Conservation (phyloP, 2,113 vertebrate species). For the Nothobranchius furzeri region DNA sequence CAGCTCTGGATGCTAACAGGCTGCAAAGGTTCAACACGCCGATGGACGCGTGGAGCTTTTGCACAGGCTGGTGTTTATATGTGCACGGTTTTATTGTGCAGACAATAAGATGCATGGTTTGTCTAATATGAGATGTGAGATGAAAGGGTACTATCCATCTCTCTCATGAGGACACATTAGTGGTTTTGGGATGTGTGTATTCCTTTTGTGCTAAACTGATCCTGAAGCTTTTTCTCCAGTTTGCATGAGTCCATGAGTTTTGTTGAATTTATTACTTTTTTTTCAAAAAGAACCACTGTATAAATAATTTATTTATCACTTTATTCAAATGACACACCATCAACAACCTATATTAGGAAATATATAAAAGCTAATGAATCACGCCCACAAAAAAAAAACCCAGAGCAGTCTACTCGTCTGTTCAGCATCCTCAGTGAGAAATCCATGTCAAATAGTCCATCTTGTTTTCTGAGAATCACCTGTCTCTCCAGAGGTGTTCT, state of each 20-base stretch:
- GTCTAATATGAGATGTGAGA: constrained; percentile 47
- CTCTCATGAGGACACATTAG: constrained; percentile 38
- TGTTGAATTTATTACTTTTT: no score
- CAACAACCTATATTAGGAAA: no score
- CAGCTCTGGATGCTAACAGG: constrained; percentile 18
- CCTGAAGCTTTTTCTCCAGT: constrained; percentile 37
- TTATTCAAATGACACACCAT: neutral
- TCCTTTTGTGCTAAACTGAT: constrained; percentile 36
- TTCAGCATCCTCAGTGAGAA: neutral
- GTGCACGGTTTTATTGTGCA: constrained; percentile 18
- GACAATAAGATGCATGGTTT: constrained; percentile 41
- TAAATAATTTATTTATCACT: neutral
- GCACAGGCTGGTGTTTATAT: constrained; percentile 10
- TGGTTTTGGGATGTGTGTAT: constrained; percentile 46
- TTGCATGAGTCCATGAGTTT: neutral
- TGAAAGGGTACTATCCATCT: constrained; percentile 40
- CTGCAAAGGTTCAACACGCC: constrained; percentile 9
- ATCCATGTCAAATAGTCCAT: constrained; percentile 41
- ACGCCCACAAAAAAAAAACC: neutral
- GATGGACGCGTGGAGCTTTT: constrained; percentile 3
- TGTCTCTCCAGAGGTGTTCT: constrained; percentile 65
- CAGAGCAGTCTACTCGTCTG: neutral
- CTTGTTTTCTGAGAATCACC: constrained; percentile 54
- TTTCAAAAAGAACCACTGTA: no score
- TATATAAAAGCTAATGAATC: neutral